Percentiles rank a stretch among this genome's conserved stretches.
Conservation (phyloP, 2,113 vertebrate genomes). For the Sisor rabdophorus region DNA sequence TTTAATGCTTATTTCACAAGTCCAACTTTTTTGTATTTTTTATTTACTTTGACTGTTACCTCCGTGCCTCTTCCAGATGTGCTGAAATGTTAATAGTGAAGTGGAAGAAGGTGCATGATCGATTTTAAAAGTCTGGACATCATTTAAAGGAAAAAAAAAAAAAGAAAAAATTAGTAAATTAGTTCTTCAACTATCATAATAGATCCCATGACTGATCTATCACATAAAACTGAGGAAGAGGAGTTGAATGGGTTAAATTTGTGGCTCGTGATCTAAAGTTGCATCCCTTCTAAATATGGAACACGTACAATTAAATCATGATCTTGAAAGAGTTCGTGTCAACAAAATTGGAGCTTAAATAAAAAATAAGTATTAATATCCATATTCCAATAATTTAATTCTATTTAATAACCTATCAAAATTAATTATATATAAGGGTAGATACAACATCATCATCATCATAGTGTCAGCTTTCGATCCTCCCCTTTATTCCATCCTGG, state of each 20-base stretch:
- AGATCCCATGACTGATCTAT: too few relatives aligned
- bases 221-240: too few relatives aligned
- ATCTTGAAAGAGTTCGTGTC: background rate
- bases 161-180: background rate
- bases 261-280: background rate
- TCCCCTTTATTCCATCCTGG: background rate
- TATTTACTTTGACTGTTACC: too few relatives aligned
- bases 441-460: background rate
- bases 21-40: background rate
- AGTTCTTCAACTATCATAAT: background rate
- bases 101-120: background rate
- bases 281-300: background rate
- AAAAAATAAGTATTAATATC: background rate
- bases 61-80: background rate
- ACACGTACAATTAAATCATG: background rate
- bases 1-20: conserved; percentile 14
- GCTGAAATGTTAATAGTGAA: background rate
- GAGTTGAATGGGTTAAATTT: background rate
- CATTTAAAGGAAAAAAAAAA: background rate
- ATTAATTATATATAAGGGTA: background rate
- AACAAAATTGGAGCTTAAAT: background rate
- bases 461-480: background rate
- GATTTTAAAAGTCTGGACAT: background rate
- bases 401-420: background rate
- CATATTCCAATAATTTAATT: conserved; percentile 14